Evolutionary conservation across 1,140 invertebrate species (phyloP), one percentile per base, ranked within the genome.

Genomic region (Macrobrachium nipponense): DNA sequence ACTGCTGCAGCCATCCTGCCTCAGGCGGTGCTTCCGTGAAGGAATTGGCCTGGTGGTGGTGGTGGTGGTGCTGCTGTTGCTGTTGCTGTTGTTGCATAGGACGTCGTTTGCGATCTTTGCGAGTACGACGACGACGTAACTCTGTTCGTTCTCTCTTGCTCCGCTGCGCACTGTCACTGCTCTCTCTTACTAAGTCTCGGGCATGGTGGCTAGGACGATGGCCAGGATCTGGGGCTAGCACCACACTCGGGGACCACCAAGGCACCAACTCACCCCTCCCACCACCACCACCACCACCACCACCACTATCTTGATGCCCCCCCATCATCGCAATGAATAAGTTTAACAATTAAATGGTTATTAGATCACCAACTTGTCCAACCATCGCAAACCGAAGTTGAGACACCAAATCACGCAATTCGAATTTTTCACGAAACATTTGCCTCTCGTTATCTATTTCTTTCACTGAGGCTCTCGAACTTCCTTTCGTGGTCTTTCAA

Each of bases 161-260:
- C 75, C 70, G 76, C 23, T 76, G 44, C 17, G 20, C 61, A 58
- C 80, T 23, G 15, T 43, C 58, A 7, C 51, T 76, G 20, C 44
- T 76, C 6, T 86, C 83, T 17, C 83, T 64, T 23, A 61, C 20
- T 8, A 27, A 66, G n/a, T 86, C 83, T 3, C 83, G 83, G 58
- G 76, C 83, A 51, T 82, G 66, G 58, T 86, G 83, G 83, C 59
- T 4, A 36, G 27, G 83, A 20, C 44, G 80, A 12, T 36, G 76
- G 20, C 62, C 36, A 23, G 76, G 83, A 5, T 79, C 77, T 27
- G 83, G 83, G 62, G 77, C 66, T 76, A 86, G 60, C 76, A 86
- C 72, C 44, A 86, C 75, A 58, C 83, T 66, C 14, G 83, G 83
- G 36, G 76, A 79, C 83, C 83, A 86, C 75, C 83, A 86, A 51